A percentile compares a stretch with the other conserved stretches of the same genome.
These are phyloP conservation scores for Epinephelus malabaricus DNA, from an alignment of 2,797 vertebrate species.

Conservation along the genomic window DNA sequence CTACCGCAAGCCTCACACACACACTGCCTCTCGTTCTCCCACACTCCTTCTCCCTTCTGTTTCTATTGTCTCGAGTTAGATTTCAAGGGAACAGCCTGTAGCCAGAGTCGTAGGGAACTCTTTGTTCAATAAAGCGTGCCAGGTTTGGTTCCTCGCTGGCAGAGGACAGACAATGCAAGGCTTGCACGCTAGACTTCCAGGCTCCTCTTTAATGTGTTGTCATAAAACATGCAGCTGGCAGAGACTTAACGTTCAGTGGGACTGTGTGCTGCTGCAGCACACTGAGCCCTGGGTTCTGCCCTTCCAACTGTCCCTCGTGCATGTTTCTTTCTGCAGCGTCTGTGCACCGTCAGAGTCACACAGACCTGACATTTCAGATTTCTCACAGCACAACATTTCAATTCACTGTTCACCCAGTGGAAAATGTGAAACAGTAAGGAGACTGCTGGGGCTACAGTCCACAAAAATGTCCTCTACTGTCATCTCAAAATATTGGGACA, in stretches of 20 bases:
- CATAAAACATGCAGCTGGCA: constrained; percentile 85
- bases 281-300: constrained; percentile 49
- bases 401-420: constrained; percentile 43
- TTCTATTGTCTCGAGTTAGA: constrained; percentile 65
- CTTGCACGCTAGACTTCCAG: constrained; percentile 78
- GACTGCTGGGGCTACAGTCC: constrained; percentile 20
- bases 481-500: constrained; percentile 46
- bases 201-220: constrained; percentile 86
- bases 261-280: constrained; percentile 52
- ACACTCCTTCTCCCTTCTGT: constrained; percentile 48
- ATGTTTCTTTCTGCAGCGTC: constrained; percentile 47
- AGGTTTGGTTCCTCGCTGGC: constrained; percentile 75
- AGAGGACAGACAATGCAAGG: constrained; percentile 70
- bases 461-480: constrained; percentile 58
- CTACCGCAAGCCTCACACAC: constrained; percentile 60
- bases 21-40: constrained; percentile 48
- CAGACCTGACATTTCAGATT: constrained; percentile 66
- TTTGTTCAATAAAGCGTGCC: constrained; percentile 75
- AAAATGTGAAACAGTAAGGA: constrained; percentile 54
- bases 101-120: constrained; percentile 66
- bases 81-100: constrained; percentile 64
- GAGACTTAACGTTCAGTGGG: constrained; percentile 63
- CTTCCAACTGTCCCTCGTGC: constrained; percentile 60
- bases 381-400: constrained; percentile 44
- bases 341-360: constrained; percentile 64